Base-by-base conservation (phyloP, 2,113 vertebrate genomes). In the Dolichotis patagonum region DNA sequence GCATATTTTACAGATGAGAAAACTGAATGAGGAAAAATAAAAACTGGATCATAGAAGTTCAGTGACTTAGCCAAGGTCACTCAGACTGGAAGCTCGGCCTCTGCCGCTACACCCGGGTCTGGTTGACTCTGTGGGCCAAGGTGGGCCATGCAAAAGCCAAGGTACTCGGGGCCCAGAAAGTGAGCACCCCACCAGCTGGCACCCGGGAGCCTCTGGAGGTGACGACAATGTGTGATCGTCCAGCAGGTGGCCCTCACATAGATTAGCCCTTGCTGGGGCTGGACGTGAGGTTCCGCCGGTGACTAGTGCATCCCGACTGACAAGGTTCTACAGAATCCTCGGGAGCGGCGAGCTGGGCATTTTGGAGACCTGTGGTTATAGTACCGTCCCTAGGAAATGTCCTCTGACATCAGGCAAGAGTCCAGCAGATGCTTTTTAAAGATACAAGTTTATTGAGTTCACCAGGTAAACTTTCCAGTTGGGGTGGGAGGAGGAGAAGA, bases 371-470 rank as follows among this genome's bases (percentile, higher is more conserved):
- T 30, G 69, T 3, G 5, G 52, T 43, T 62, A 52, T 77, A 38
- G n/a, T 2, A 26, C 56, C 62, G 54, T 90, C 78, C 43, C 78
- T 52, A 58, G 92, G 82, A 95, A 91, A 91, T 22, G 58, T 88
- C 60, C 94, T 81, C 75, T 10, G 4, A 62, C 5, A 85, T n/a
- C 35, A 60, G 43, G n/a, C 54, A 10, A 46, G 90, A 56, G 26
- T 52, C 78, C 7, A 71, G 54, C 49, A 69, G 52, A 75, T 3
- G 0, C 65, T 56, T 75, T 82, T 87, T 41, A 85, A 80, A 96
- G 95, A 91, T n/a, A n/a, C n/a, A n/a, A n/a, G 95, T 96, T 94
- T 56, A 7, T 84, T 43, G 94, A 83, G 28, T 90, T 95, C 94
- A 46, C 94, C 75, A n/a, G n/a, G 91, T 91, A 67, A 93, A 84